Base-by-base conservation (phyloP, 1,140 invertebrate species). In the Drosophila ironensis region DNA sequence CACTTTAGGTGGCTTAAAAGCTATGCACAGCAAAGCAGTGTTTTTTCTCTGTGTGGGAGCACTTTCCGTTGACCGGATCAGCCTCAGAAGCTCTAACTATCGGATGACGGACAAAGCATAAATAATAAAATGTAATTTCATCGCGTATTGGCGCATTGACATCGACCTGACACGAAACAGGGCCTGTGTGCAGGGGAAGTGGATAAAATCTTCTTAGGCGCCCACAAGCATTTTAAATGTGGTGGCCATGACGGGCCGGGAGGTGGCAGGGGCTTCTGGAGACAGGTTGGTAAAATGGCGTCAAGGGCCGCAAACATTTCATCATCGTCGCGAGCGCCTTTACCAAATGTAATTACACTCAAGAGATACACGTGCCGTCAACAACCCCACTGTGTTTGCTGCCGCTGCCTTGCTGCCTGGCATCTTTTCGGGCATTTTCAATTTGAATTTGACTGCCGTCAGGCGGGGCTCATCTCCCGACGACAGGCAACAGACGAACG, bases 271-370 rank as follows among this genome's bases (percentile, higher is more conserved):
- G n/a, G n/a, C n/a, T n/a, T n/a, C n/a, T n/a, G n/a, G 37, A 17
- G 25, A 60, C 56, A 60, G 56, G 40, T 38, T 38, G 66, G 25
- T 42, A 42, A 72, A 84, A 84, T 69, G 61, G 54, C 68, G 59
- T 54, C 63, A 70, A 46, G 74, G 66, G 70, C 52, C 75, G 33
- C 74, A 72, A 53, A 41, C 63, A 68, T 68, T 68, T 68, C 63
- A 68, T 68, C 64, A 68, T 56, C 63, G 35, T 68, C 35, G 41
- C 35, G 27, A 64, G 64, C 61, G 73, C 73, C 73, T 81, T 84
- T 70, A 73, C 57, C 69, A 86, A 84, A 86, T 80, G 78, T 84
- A 84, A 84, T 84, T 84, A 86, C 74, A 86, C 80, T 74, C 74
- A 73, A 77, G 64, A 86, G 78, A 80, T 84, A 86, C 78, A 84